Conservation (phyloP, 2,113 vertebrate species). For the Nycticebus coucang region DNA sequence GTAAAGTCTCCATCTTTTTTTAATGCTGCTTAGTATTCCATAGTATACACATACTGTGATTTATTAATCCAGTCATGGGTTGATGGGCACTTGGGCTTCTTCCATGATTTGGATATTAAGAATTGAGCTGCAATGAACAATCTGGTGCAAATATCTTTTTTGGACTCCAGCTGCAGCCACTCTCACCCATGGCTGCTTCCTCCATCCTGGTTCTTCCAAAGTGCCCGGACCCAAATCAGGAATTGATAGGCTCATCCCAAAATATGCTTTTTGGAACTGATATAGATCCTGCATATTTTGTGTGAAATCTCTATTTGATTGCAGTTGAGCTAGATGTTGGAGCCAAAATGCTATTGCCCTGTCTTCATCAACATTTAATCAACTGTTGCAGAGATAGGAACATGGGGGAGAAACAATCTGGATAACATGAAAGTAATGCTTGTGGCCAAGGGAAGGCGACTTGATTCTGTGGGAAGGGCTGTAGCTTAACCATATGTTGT, state of each 20-base stretch:
- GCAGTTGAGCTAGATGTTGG: conserved; percentile 43
- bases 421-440: conserved; percentile 80
- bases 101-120: too few relatives aligned
- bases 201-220: conserved; percentile 97
- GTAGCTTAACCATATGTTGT: conserved; percentile 64
- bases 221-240: conserved; percentile 99
- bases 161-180: conserved; percentile 71
- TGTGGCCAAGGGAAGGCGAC: conserved; percentile 54
- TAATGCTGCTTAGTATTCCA: too few relatives aligned
- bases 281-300: background rate
- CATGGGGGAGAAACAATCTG: conserved; percentile 61
- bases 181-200: conserved; percentile 72
- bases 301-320: conserved; percentile 20
- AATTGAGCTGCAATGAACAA: too few relatives aligned
- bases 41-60: too few relatives aligned
- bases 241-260: conserved; percentile 80
- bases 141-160: too few relatives aligned
- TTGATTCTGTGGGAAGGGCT: conserved; percentile 74
- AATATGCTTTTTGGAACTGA: background rate
- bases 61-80: too few relatives aligned
- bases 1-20: too few relatives aligned
- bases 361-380: too few relatives aligned
- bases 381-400: conserved; percentile 34
- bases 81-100: too few relatives aligned
- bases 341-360: too few relatives aligned